Evolutionary conservation across 2,797 vertebrate species (phyloP).

Genomic region (Labeo calbasu): DNA sequence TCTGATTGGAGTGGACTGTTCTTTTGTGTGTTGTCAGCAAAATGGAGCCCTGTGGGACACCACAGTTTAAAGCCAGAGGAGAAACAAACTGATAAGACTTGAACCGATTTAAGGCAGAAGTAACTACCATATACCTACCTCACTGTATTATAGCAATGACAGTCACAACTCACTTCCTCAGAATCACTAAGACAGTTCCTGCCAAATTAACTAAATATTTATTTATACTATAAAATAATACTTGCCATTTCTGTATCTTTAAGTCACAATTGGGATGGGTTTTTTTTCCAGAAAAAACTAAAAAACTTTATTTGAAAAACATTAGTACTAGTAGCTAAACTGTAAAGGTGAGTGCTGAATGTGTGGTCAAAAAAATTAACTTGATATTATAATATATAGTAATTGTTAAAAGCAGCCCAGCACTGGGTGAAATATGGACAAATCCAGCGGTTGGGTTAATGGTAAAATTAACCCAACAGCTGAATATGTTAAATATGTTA

Average conservation of each 20-base stretch:
- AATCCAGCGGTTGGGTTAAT: no score
- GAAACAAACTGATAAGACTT: not conserved
- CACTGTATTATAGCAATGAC: not conserved
- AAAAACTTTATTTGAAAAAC: not conserved
- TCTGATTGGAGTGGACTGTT: not conserved
- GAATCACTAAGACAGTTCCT: not conserved
- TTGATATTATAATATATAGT: not conserved
- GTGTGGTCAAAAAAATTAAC: not conserved
- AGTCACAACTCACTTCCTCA: not conserved
- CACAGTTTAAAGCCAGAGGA: not conserved
- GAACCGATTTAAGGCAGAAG: not conserved
- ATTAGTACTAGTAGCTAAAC: not conserved
- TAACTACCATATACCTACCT: not conserved
- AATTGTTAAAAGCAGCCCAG: no score
- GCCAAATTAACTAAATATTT: not conserved
- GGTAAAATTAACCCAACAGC: no score
- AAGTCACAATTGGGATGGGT: not conserved
- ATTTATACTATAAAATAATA: not conserved
- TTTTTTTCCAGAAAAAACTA: not conserved
- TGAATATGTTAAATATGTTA: no score
- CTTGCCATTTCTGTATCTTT: not conserved
- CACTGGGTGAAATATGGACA: no score
- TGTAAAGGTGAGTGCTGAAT: not conserved
- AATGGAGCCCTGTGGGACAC: not conserved
- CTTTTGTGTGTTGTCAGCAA: not conserved